A percentile compares a stretch with the other conserved stretches of the same genome.
phyloP scores from a whole-genome alignment of 2,113 vertebrate genomes.

The Heterocephalus glaber region DNA sequence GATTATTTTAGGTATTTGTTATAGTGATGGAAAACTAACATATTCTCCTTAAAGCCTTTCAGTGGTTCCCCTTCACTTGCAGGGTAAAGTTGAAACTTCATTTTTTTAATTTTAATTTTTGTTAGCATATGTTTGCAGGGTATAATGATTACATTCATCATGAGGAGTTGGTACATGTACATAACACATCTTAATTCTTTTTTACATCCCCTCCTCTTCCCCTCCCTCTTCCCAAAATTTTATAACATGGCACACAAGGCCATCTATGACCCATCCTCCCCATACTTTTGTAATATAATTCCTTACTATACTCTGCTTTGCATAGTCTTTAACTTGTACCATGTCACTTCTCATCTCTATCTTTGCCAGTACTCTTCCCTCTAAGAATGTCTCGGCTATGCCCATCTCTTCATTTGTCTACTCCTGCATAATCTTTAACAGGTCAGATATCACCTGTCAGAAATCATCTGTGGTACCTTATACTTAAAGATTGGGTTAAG shows the following conservation, averaged over 20 bases:
- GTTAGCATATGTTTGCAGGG: neutral
- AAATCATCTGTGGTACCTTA: conserved; percentile 25
- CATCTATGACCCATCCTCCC: neutral
- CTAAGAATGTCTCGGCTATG: neutral
- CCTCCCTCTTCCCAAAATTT: neutral
- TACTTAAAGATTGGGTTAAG: neutral
- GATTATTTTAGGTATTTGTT: neutral
- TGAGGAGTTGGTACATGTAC: neutral
- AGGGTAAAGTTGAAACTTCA: conserved; percentile 12
- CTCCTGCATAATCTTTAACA: neutral
- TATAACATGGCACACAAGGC: neutral
- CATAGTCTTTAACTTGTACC: neutral
- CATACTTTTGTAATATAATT: neutral
- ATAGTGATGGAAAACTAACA: neutral
- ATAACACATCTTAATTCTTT: neutral
- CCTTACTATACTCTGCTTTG: neutral
- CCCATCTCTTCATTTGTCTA: neutral
- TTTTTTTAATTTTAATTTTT: neutral
- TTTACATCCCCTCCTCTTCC: neutral
- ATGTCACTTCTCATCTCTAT: neutral
- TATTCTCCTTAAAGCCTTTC: neutral
- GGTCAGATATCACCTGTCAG: neutral
- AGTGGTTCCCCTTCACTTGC: neutral
- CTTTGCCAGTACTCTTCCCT: neutral
- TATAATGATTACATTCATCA: neutral